A percentile compares a stretch with the other conserved stretches of the same genome.
Evolutionary conservation across 2,888 invertebrate genomes (phyloP).

Genomic region (Nebria brevicollis): DNA sequence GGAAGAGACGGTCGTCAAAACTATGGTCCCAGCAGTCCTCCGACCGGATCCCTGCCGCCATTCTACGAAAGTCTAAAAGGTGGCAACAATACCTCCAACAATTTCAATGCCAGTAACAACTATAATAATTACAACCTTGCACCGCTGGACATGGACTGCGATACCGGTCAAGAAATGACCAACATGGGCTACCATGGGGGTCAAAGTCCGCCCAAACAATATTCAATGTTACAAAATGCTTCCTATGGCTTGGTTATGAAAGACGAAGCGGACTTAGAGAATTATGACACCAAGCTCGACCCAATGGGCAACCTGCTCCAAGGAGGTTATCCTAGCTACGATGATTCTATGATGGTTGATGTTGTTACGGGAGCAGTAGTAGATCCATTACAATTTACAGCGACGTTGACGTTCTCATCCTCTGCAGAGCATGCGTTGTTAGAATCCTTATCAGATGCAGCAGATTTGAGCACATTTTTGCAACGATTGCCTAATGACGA

Average conservation of each 20-base stretch:
- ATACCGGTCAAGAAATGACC: constrained; percentile 73
- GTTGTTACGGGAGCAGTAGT: constrained; percentile 80
- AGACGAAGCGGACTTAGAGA: constrained; percentile 80
- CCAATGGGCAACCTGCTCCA: constrained; percentile 70
- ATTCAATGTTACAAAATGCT: constrained; percentile 82
- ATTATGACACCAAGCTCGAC: constrained; percentile 79
- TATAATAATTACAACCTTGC: constrained; percentile 77
- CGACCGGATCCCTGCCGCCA: constrained; percentile 87
- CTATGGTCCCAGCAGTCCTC: constrained; percentile 88
- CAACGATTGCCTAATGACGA: constrained; percentile 73
- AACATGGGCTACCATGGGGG: constrained; percentile 64
- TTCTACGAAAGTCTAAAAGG: constrained; percentile 88
- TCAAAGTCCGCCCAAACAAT: constrained; percentile 71
- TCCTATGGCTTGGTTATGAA: constrained; percentile 83
- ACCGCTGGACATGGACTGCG: constrained; percentile 79
- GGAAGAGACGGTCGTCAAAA: constrained; percentile 86
- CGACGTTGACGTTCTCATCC: constrained; percentile 81
- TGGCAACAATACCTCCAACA: constrained; percentile 75
- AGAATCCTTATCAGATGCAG: constrained; percentile 81
- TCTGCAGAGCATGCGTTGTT: constrained; percentile 81
- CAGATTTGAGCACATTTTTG: constrained; percentile 79
- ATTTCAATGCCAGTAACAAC: constrained; percentile 74
- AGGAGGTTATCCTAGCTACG: constrained; percentile 71
- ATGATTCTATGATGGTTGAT: constrained; percentile 86
- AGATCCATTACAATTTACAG: constrained; percentile 84